These are phyloP conservation scores for Keiferia lycopersicella DNA, from an alignment of 2,888 invertebrate species.

Conservation along the genomic window DNA sequence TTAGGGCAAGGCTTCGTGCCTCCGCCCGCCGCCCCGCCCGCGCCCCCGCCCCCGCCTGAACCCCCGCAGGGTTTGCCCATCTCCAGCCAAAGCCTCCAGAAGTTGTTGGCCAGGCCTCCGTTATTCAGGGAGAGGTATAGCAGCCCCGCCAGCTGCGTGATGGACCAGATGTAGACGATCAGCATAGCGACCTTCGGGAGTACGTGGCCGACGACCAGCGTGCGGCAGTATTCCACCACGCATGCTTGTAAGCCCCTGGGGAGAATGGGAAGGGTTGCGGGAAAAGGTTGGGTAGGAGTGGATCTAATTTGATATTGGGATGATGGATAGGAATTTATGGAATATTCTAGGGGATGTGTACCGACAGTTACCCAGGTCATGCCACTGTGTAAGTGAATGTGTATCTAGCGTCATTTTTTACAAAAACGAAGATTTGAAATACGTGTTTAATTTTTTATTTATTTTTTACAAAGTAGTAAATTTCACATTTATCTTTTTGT, in stretches of 20 bases:
- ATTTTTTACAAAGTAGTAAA: no score
- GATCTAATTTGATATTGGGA: not conserved
- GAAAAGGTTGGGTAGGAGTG: constrained; percentile 20
- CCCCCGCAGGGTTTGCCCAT: constrained; percentile 42
- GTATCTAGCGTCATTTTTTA: no score
- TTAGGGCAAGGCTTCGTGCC: no score
- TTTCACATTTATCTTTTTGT: no score
- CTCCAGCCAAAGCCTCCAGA: constrained; percentile 86
- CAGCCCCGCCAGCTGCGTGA: constrained; percentile 86
- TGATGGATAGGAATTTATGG: no score
- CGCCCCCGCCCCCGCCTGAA: not conserved
- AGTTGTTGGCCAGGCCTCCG: constrained; percentile 85
- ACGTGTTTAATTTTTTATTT: no score
- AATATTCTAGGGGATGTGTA: no score
- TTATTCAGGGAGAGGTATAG: constrained; percentile 89
- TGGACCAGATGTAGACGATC: constrained; percentile 83
- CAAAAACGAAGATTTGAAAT: no score
- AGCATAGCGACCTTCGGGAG: constrained; percentile 86
- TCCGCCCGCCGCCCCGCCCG: no score
- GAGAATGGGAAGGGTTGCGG: constrained; percentile 30
- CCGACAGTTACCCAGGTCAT: no score
- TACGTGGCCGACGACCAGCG: constrained; percentile 85
- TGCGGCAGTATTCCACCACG: constrained; percentile 88
- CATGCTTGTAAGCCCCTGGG: constrained; percentile 91
- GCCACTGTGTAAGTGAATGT: no score